Evolutionary conservation across 2,797 vertebrate species (phyloP).

Genomic region (Rachycentron canadum): DNA sequence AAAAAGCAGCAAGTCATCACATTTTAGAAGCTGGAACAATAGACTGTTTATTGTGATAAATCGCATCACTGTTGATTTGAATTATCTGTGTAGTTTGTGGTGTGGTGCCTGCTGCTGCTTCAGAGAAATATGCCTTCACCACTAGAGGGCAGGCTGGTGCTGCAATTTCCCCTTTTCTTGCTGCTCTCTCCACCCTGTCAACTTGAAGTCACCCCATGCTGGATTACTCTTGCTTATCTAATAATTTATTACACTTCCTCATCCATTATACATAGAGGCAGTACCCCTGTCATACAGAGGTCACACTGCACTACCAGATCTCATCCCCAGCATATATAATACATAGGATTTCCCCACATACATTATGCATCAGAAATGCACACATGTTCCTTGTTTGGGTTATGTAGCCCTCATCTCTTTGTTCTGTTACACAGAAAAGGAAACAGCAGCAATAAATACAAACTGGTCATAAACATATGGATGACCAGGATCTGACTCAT

Average conservation of each 20-base stretch:
- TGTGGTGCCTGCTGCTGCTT: neutral
- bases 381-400: constrained; percentile 59
- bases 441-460: constrained; percentile 1
- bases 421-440: constrained; percentile 37
- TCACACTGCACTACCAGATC: constrained; percentile 46
- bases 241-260: constrained; percentile 68
- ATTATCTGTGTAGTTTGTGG: neutral
- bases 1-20: neutral
- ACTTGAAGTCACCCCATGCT: constrained; percentile 13
- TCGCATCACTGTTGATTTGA: neutral
- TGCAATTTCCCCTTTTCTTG: constrained; percentile 1
- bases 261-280: constrained; percentile 67
- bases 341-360: constrained; percentile 56
- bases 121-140: constrained; percentile 20
- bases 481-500: constrained; percentile 50
- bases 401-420: constrained; percentile 46
- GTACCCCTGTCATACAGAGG: constrained; percentile 58
- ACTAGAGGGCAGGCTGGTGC: constrained; percentile 72
- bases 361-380: constrained; percentile 53
- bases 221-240: constrained; percentile 41
- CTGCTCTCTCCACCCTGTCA: constrained; percentile 3
- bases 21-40: neutral
- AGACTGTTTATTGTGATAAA: neutral
- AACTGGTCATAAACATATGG: constrained; percentile 10
- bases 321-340: constrained; percentile 46